Evolutionary conservation across 2,113 vertebrate species (phyloP).

Genomic region (Peromyscus leucopus): DNA sequence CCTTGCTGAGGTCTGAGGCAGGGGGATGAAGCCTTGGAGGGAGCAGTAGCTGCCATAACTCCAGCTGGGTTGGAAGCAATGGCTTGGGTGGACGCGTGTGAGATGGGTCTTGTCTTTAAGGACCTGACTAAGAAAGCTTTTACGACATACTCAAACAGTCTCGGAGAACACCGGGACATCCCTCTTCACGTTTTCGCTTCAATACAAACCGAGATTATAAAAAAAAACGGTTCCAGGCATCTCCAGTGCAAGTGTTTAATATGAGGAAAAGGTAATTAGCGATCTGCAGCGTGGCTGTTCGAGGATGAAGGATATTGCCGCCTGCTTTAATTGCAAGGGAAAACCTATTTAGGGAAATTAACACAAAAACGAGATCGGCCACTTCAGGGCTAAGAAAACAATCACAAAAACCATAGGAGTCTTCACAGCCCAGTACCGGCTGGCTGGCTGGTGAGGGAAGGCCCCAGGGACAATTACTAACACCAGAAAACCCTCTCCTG

Average conservation of each 20-base stretch:
- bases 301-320: slow-evolving; percentile 57
- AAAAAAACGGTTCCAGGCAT: background rate
- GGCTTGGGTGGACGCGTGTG: fast-evolving
- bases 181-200: background rate
- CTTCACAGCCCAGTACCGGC: fast-evolving
- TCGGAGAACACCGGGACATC: background rate
- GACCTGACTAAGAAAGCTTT: background rate
- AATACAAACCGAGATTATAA: background rate
- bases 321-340: slow-evolving; percentile 60
- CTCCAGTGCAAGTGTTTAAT: background rate
- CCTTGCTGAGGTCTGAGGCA: background rate
- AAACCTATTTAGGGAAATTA: slow-evolving; percentile 75
- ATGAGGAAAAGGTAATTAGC: slow-evolving; percentile 55
- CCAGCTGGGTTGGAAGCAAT: background rate
- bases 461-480: background rate
- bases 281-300: slow-evolving; percentile 26
- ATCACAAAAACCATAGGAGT: slow-evolving; percentile 41
- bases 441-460: background rate
- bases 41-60: fast-evolving
- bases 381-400: slow-evolving; percentile 72
- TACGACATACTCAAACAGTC: background rate
- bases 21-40: background rate
- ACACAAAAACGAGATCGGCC: slow-evolving; percentile 22
- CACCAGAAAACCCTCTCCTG: background rate
- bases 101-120: background rate